phyloP scores from a whole-genome alignment of 2,113 vertebrate genomes.

The Cheilinus undulatus region DNA sequence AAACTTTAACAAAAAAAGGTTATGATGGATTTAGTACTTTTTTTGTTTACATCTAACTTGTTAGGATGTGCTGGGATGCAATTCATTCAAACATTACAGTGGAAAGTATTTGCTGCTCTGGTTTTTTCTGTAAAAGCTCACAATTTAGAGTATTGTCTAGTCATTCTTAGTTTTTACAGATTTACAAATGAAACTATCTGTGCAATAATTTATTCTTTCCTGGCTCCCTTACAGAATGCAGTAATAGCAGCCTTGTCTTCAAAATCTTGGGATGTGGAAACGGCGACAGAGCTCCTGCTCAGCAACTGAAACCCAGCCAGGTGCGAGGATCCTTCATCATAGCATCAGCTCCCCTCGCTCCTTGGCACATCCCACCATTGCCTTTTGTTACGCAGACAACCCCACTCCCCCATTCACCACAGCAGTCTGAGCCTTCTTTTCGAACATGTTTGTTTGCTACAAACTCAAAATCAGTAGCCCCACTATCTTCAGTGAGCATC shows the following conservation, averaged over 20 bases:
- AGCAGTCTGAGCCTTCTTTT: constrained; percentile 58
- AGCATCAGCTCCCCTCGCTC: constrained; percentile 80
- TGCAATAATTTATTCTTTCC: neutral
- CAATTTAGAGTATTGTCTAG: no score
- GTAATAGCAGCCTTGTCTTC: constrained; percentile 99
- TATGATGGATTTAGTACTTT: no score
- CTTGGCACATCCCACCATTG: constrained; percentile 84
- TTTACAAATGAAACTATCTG: neutral
- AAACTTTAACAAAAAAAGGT: neutral
- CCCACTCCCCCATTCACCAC: constrained; percentile 26
- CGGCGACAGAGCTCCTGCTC: constrained; percentile 97
- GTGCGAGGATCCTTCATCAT: constrained; percentile 76
- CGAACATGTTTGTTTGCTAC: constrained; percentile 38
- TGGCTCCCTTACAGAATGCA: constrained; percentile 89
- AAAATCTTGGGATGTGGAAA: constrained; percentile 99
- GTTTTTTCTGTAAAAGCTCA: no score
- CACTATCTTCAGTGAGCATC: constrained; percentile 31
- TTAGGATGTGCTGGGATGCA: neutral
- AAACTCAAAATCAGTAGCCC: constrained; percentile 47
- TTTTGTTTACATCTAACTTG: neutral
- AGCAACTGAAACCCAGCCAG: constrained; percentile 91
- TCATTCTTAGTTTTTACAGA: no score
- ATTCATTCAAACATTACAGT: no score
- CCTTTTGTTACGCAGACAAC: constrained; percentile 56
- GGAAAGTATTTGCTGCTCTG: no score